Evolutionary conservation across 2,797 vertebrate species (phyloP), one percentile per base, ranked within the genome.

Genomic region (Mus caroli): DNA sequence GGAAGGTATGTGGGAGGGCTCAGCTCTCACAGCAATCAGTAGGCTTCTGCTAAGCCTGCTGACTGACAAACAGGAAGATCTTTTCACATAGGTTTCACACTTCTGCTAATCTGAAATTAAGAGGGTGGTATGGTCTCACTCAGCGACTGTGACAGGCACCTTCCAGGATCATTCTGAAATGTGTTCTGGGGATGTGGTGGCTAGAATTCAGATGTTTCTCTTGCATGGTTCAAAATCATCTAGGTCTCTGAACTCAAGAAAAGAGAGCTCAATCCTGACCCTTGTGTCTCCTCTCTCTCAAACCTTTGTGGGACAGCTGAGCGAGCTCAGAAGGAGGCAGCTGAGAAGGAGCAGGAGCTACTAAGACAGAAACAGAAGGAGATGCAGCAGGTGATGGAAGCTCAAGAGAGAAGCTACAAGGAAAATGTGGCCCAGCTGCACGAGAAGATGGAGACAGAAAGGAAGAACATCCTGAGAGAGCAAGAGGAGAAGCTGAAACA

Each of bases 281-380:
- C 0, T 15, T 58, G 13, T 46, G 76, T 90, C 24, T 78, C 76
- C 2, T 14, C 12, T 69, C 67, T 69, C 71, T 56, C 24, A 77
- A 84, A 71, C 31, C 11, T 67, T 56, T 58, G 71, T 58, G 87
- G 43, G 37, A 14, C 73, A 85, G 88, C 15, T 24, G 73, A 78
- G 52, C 28, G 37, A 40, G 93, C 64, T 31, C 67, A 73, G 64
- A 91, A 62, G n/a, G 89, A 94, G 62, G 82, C 19, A 0, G 82
- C 64, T 14, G 22, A 94, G 64, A 79, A 80, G 26, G 58, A 94
- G 34, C 54, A 87, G 75, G 75, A 94, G 20, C 22, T 87, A 10
- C 54, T 91, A 22, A 94, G n/a, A 60, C 89, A 87, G 62, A 60
- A 54, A 2, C n/a, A 91, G 62, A 71, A 71, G 2, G 73, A 94